Base-by-base conservation (phyloP, 2,113 vertebrate species). In the Dromaius novaehollandiae region DNA sequence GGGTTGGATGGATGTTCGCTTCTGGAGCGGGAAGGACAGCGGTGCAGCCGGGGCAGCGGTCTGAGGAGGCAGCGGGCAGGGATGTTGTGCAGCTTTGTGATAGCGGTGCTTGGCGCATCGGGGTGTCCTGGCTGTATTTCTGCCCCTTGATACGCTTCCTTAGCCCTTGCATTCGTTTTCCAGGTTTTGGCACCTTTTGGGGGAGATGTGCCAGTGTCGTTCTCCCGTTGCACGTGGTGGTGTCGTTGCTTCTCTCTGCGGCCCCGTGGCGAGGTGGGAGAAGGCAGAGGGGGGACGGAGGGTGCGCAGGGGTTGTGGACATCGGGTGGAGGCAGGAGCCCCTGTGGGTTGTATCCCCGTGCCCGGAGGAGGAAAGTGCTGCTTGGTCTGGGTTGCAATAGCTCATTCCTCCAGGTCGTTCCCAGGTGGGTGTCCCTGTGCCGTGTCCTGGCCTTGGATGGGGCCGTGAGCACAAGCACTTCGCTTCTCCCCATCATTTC, bases 191-290 rank as follows among this genome's bases (percentile, higher is more conserved):
- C 34, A 36, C 40, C 38, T 81, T 83, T 44, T 71, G 30, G 51
- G 40, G 16, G 21, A 77, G 48, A 34, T 0, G 0, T 28, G 58
- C 36, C 28, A 20, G 38, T 26, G 56, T 22, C 0, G 0, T 66
- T 44, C 30, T 46, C 28, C 34, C 1, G 0, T 46, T 6, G 8
- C 2, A 18, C 16, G 61, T 32, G 51, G 64, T 88, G 83, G 65
- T 82, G 51, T 70, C 19, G 1, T 53, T 83, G 68, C 63, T 65
- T 32, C 56, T 32, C 30, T 18, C 56, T 32, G 56, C 56, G 32
- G 56, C 56, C 56, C 56, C 36, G 30, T 38, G 28, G 9, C 51
- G 53, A 32, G 82, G 75, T 79, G 73, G 85, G 58, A 82, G 50
- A 34, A 84, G 69, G 36, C 53, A 46, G 36, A 93, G 30, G 30